Evolutionary conservation across 2,797 vertebrate genomes (phyloP).

Genomic region (Stomatorhinus walkeri): DNA sequence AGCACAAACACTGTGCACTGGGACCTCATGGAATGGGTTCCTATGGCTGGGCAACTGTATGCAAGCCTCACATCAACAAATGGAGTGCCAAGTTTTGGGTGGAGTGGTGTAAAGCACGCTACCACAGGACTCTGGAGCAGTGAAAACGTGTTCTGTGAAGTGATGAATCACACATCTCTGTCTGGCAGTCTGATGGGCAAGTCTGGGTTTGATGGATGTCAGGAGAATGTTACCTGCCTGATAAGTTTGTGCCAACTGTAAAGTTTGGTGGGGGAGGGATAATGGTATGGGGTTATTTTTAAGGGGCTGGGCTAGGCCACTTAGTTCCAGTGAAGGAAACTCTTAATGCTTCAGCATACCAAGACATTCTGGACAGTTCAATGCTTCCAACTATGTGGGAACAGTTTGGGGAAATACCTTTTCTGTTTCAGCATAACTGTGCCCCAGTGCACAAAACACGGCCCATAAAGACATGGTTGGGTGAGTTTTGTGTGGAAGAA

Average conservation of each 20-base stretch:
- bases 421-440: not conserved
- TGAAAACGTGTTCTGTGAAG: not conserved
- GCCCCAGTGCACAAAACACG: not conserved
- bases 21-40: not conserved
- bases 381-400: not conserved
- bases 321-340: not conserved
- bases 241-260: not conserved
- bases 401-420: not conserved
- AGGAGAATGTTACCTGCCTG: not conserved
- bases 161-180: not conserved
- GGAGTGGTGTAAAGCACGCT: not conserved
- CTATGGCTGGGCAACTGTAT: not conserved
- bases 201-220: not conserved
- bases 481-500: not conserved
- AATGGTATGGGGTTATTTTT: not conserved
- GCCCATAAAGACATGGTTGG: not conserved
- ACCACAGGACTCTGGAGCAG: not conserved
- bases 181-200: not conserved
- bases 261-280: not conserved
- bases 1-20: not conserved
- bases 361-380: not conserved
- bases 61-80: not conserved
- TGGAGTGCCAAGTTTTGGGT: not conserved
- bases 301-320: not conserved
- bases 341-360: not conserved